Percentiles rank a stretch among this genome's conserved stretches.
These are phyloP conservation scores for Strongylocentrotus purpuratus DNA, from an alignment of 35 echinoderm and acorn worm genomes.

Conservation along the genomic window DNA sequence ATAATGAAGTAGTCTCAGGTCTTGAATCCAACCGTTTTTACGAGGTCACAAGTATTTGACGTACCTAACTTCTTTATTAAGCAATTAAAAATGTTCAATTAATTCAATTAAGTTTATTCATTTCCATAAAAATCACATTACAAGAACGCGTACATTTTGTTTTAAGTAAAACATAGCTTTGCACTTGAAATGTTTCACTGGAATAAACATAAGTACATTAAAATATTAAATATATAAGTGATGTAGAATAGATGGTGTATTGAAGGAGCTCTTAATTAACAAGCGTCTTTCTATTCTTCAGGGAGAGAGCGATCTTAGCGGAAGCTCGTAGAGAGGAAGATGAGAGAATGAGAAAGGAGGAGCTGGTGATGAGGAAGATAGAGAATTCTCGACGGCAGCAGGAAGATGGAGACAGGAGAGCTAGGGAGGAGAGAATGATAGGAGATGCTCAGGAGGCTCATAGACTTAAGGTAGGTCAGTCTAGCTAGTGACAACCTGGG, in stretches of 20 bases:
- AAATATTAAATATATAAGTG: no score
- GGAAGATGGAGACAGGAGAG: conserved; percentile 50
- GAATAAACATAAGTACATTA: no score
- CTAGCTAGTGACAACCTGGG: neutral
- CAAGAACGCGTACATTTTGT: no score
- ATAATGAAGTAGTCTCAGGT: no score
- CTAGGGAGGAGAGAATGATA: conserved; percentile 9
- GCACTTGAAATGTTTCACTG: no score
- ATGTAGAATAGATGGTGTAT: neutral
- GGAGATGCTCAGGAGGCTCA: conserved; percentile 59
- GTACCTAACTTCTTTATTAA: no score
- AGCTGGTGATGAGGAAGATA: conserved; percentile 64
- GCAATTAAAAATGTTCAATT: no score
- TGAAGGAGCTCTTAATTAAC: neutral
- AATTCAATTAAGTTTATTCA: no score
- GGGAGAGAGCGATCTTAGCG: conserved; percentile 60
- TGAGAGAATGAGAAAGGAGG: conserved; percentile 60
- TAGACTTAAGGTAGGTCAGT: conserved; percentile 63
- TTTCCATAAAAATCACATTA: no score
- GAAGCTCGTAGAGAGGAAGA: conserved; percentile 63
- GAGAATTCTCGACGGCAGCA: conserved; percentile 42
- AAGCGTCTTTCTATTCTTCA: neutral
- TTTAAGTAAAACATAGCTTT: no score
- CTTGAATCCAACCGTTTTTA: no score
- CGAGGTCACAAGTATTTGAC: no score